Base-by-base conservation (phyloP, 2,888 invertebrate genomes). In the Orgyia antiqua region DNA sequence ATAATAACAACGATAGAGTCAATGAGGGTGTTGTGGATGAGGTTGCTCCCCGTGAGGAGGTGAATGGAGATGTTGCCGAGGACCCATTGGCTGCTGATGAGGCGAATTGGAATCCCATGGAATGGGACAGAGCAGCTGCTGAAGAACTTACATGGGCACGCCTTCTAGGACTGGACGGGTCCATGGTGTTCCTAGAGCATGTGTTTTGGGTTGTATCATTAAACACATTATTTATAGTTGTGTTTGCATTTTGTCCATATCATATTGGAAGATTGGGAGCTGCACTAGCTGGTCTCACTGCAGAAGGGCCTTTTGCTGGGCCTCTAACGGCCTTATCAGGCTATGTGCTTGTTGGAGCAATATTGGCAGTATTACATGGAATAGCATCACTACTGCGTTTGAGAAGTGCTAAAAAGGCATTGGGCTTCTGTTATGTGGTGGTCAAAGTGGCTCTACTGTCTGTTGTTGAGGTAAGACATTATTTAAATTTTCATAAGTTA, bases 91-190 rank as follows among this genome's bases (percentile, higher is more conserved):
- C 88, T 17, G 91, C 91, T 3, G 93, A 94, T 61, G 94, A 94
- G 58, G 94, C 91, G 38, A 97, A 97, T 62, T 98, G 98, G 97
- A 98, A 98, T 76, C 98, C 97, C 0, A 96, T 98, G 90, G 98
- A 98, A 65, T 99, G 98, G 98, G 98, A 99, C 67, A 88, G 98
- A 42, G 97, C 97, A 0, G 97, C 98, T 0, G 97, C 96, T 7
- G 99, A 98, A 65, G 99, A 99, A 71, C 83, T 99, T 13, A 99
- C 99, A 0, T 99, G 99, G 99, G 99, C 99, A 68, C 90, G 98
- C 45, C 86, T 99, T 4, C 87, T 99, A 1, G 99, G 99, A 0
- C 79, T 99, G 6, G 99, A 99, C 76, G 99, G 99, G 0, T 98
- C 98, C 0, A 89, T 99, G 57, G 94, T 98, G 27, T 99, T 99